These are phyloP conservation scores for Rhimphoctona megacephalus DNA, from an alignment of 2,888 invertebrate species.

Conservation along the genomic window DNA sequence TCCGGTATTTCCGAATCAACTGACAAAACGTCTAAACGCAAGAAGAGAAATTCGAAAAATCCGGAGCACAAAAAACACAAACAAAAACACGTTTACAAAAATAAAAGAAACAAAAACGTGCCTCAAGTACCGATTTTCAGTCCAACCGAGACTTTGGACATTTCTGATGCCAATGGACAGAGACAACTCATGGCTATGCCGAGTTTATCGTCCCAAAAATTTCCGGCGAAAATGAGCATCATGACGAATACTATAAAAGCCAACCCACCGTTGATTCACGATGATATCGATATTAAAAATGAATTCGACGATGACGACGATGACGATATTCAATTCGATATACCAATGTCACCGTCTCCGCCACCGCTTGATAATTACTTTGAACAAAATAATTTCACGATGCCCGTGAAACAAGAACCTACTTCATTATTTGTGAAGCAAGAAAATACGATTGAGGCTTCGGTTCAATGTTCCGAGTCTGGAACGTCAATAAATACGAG, in stretches of 20 bases:
- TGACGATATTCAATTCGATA: conserved; percentile 22
- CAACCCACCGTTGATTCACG: background rate
- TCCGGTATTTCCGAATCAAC: conserved; percentile 70
- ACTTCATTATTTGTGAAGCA: conserved; percentile 22
- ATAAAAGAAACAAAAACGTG: conserved; percentile 74
- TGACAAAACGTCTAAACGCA: conserved; percentile 74
- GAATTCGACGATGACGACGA: conserved; percentile 46
- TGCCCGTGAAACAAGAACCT: conserved; percentile 36
- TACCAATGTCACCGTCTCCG: conserved; percentile 21
- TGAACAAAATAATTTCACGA: background rate
- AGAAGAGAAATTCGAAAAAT: conserved; percentile 79
- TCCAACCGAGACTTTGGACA: conserved; percentile 75
- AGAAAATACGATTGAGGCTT: conserved; percentile 24
- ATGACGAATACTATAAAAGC: conserved; percentile 12
- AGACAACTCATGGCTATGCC: conserved; percentile 80
- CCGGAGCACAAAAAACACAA: conserved; percentile 78
- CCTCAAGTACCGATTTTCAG: conserved; percentile 66
- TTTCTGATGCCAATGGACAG: conserved; percentile 80
- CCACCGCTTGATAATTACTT: conserved; percentile 5
- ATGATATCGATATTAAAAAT: conserved; percentile 11
- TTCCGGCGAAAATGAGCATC: conserved; percentile 48
- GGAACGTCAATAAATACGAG: conserved; percentile 20
- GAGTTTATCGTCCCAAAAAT: conserved; percentile 69
- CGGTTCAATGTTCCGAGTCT: conserved; percentile 25
- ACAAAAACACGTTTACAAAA: conserved; percentile 79